phyloP scores from a whole-genome alignment of 2,797 vertebrate species.

The Stomatorhinus walkeri region DNA sequence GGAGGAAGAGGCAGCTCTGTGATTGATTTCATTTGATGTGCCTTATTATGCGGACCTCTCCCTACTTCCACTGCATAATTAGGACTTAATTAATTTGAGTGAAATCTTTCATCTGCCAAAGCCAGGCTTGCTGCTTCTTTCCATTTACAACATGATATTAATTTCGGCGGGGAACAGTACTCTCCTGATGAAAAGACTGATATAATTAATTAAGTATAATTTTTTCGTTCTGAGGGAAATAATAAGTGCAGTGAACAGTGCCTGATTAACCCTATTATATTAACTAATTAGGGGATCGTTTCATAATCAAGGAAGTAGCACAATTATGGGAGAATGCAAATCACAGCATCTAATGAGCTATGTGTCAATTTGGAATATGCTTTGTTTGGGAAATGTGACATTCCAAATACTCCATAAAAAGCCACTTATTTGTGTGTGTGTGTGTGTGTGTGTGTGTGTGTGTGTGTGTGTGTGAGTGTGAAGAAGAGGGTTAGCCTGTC shows the following conservation, averaged over 20 bases:
- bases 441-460: constrained; percentile 36
- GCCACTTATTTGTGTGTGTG: constrained; percentile 38
- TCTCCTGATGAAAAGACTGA: constrained; percentile 76
- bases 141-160: constrained; percentile 91
- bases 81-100: constrained; percentile 84
- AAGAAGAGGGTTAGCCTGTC: constrained; percentile 34
- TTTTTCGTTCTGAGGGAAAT: constrained; percentile 74
- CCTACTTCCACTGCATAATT: constrained; percentile 78
- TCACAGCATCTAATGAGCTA: constrained; percentile 61
- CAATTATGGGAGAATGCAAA: constrained; percentile 72
- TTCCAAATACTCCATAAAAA: constrained; percentile 53
- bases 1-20: constrained; percentile 50
- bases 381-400: constrained; percentile 61
- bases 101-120: constrained; percentile 88
- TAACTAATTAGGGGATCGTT: constrained; percentile 75
- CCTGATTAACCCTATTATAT: constrained; percentile 77
- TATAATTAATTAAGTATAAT: constrained; percentile 91
- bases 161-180: constrained; percentile 73
- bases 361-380: constrained; percentile 58
- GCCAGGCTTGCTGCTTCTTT: constrained; percentile 81
- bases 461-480: too few relatives aligned
- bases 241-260: constrained; percentile 71
- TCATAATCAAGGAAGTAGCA: constrained; percentile 75
- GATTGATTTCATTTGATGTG: constrained; percentile 67
- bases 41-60: constrained; percentile 78